Conservation (phyloP, 2,797 vertebrate species). For the Serranus cabrilla region DNA sequence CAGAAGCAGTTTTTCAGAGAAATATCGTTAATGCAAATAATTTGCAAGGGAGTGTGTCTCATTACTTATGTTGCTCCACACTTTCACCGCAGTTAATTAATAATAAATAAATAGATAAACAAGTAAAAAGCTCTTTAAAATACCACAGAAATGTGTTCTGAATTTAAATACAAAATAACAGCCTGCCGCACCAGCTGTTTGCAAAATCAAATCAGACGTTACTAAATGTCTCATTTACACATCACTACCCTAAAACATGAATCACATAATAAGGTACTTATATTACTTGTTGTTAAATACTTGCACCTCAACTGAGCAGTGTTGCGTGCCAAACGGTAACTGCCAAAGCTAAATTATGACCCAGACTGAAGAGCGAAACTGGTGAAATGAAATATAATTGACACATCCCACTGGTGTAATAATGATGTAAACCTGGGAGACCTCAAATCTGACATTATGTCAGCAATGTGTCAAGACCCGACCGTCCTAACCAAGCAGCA, state of each 20-base stretch:
- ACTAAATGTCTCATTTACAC: background rate
- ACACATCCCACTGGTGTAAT: background rate
- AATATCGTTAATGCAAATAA: background rate
- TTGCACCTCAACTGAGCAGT: background rate
- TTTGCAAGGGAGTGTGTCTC: background rate
- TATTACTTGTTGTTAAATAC: background rate
- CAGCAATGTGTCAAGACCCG: background rate
- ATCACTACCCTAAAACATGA: slow-evolving; percentile 4
- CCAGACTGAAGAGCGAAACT: background rate
- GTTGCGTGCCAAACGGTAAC: background rate
- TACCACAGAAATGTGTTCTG: background rate
- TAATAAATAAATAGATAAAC: background rate
- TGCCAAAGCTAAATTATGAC: background rate
- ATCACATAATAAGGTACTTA: background rate
- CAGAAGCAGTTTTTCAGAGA: background rate
- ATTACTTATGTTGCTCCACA: background rate
- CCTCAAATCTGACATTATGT: background rate
- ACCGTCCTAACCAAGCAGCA: no score
- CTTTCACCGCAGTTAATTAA: background rate
- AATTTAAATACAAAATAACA: background rate
- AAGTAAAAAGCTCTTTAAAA: background rate
- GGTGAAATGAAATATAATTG: background rate
- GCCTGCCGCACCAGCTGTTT: background rate
- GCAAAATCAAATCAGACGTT: background rate
- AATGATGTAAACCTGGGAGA: background rate